Base-by-base conservation (phyloP, 2,113 vertebrate species). In the Herpetotheres cachinnans region DNA sequence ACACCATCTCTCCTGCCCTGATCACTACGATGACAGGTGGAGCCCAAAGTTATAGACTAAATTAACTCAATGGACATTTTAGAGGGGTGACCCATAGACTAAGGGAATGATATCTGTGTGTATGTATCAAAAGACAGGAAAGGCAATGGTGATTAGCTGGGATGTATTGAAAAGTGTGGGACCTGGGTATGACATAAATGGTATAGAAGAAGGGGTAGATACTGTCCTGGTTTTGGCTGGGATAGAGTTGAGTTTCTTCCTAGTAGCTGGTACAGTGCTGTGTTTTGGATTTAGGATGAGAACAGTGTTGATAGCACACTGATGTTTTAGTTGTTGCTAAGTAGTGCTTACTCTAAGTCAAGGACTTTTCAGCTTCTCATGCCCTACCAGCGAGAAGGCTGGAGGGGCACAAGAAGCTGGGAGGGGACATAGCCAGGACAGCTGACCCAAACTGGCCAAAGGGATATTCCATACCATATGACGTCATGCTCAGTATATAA, bases 71-170 rank as follows among this genome's bases (percentile, higher is more conserved):
- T 38, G 36, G 24, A 61, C n/a, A 26, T 17, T 7, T 26, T 61
- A 61, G 32, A 58, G 32, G 34, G 59, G 36, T 17, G 16, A 10
- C n/a, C n/a, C 59, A 27, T 17, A 62, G 59, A 26, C n/a, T 62
- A 38, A 62, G 59, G 16, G 59, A 62, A 36, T 26, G 3, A 18
- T 38, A 62, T 62, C 16, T 36, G 1, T 44, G 61, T 54, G 24
- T 40, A 34, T 20, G 3, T 21, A 16, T 25, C 62, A 56, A 62
- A 76, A 14, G 5, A 15, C 27, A 50, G 16, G 3, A 50, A 87
- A 56, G 3, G 9, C 8, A 24, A 50, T 16, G 0, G 0, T 36
- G 36, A 7, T 70, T 56, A 44, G 19, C 2, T 63, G 36, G 42
- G 42, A 70, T 56, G 42, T 38, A 25, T 25, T n/a, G 22, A 49